Conservation (phyloP, 1,140 invertebrate species). For the Sycophaga agraensis region DNA sequence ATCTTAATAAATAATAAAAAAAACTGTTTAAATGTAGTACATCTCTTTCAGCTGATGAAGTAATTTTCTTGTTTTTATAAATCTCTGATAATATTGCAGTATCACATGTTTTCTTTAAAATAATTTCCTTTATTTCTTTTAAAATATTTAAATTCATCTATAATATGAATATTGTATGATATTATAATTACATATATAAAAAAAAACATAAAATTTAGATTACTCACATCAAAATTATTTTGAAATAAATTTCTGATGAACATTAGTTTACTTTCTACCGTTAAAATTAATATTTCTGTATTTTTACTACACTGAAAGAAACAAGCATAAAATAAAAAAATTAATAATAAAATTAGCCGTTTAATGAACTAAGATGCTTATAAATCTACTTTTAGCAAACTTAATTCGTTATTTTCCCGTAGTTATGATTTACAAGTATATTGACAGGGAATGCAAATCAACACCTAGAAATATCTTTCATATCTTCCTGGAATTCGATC, state of each 20-base stretch:
- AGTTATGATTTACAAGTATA: background rate
- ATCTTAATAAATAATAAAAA: background rate
- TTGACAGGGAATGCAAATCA: background rate
- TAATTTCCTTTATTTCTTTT: constrained; percentile 25
- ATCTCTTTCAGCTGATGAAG: constrained; percentile 30
- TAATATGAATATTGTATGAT: background rate
- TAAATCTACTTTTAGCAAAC: background rate
- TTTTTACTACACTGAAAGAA: constrained; percentile 21
- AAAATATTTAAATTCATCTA: constrained; percentile 15
- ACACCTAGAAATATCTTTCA: background rate
- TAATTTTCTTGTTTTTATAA: constrained; percentile 36
- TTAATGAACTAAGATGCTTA: background rate
- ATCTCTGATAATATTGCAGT: constrained; percentile 39
- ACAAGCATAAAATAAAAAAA: background rate
- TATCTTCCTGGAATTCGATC: background rate
- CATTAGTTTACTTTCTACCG: constrained; percentile 25
- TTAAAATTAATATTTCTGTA: constrained; percentile 16
- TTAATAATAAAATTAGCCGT: background rate
- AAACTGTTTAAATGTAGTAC: constrained; percentile 9
- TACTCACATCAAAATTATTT: constrained; percentile 23
- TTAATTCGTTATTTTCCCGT: background rate
- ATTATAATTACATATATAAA: background rate
- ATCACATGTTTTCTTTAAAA: constrained; percentile 32
- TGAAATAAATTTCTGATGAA: constrained; percentile 22
- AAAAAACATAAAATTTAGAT: background rate